Evolutionary conservation across 2,797 vertebrate species (phyloP), one percentile per base, ranked within the genome.

Genomic region (Podarcis siculus): DNA sequence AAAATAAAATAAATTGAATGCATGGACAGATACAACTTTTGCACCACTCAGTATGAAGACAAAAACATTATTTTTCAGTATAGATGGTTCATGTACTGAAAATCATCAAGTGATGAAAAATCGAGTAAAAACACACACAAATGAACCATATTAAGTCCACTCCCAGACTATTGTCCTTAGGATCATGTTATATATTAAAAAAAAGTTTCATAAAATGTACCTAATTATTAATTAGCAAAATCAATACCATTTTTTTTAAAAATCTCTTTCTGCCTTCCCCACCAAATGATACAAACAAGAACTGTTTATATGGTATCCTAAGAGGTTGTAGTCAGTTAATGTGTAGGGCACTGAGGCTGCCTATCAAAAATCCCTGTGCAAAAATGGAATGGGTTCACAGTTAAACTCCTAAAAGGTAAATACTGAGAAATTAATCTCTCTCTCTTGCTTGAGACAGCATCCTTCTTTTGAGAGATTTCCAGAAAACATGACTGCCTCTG

Each of bases 361-460:
- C 7, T 35, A 35, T 64, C 30, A 39, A 27, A 61, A 39, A 7
- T 66, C 72, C 58, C 42, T 83, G 21, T 55, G n/a, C 9, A 84
- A 73, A 42, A 69, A 72, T 79, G 82, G 67, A 79, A 83, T 67
- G 13, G 58, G 3, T 35, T 79, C 21, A 25, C 42, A 23, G 10
- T 15, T 75, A 55, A 25, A 73, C 58, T 87, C 85, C 66, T 87
- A 67, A 86, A 83, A 79, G 89, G 81, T 67, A 87, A 67, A 79
- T 55, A 83, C 81, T 67, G 78, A 89, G 42, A 86, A 86, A 89
- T 89, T 86, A 82, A 89, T 86, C 79, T 69, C n/a, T 85, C 49
- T 80, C 25, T 61, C 21, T 72, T 27, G n/a, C 49, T 64, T 67
- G 49, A 84, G 85, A 87, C 71, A 75, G 67, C 39, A 80, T 42